These are phyloP conservation scores for Semnornis frantzii DNA, from an alignment of 2,113 vertebrate genomes.

Conservation along the genomic window DNA sequence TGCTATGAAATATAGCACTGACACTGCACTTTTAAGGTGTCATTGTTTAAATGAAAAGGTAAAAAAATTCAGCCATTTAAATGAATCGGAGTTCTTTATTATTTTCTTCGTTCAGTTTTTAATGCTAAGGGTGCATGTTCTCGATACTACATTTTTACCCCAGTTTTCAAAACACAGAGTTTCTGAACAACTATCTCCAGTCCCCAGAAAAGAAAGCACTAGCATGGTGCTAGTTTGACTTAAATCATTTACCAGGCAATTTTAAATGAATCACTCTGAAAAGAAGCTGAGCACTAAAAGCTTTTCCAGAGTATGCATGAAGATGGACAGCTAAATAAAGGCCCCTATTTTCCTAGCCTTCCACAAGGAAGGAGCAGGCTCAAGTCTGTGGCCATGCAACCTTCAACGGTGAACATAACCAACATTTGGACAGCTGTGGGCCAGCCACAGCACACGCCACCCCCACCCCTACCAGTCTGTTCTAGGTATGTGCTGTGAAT, in stretches of 20 bases:
- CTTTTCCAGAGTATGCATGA: background rate
- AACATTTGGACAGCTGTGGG: background rate
- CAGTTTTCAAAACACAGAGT: background rate
- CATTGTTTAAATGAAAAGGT: background rate
- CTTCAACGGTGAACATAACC: background rate
- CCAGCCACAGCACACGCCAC: background rate
- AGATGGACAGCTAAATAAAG: background rate
- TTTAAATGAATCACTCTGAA: background rate
- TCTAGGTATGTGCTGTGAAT: background rate
- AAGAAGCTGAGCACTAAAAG: background rate
- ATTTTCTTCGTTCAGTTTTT: background rate
- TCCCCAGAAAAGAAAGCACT: fast-evolving
- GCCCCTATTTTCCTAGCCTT: too few relatives aligned
- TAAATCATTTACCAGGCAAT: background rate
- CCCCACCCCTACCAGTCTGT: background rate
- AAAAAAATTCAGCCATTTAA: background rate
- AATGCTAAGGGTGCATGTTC: background rate
- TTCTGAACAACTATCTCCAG: background rate
- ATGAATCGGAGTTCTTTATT: background rate
- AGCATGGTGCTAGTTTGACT: background rate
- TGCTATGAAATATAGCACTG: background rate
- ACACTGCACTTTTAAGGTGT: background rate
- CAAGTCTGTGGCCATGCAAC: background rate
- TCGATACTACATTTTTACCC: background rate
- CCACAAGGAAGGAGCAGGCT: background rate